These are phyloP conservation scores for Cylloceria caligata DNA, from an alignment of 2,888 invertebrate species.

Conservation along the genomic window DNA sequence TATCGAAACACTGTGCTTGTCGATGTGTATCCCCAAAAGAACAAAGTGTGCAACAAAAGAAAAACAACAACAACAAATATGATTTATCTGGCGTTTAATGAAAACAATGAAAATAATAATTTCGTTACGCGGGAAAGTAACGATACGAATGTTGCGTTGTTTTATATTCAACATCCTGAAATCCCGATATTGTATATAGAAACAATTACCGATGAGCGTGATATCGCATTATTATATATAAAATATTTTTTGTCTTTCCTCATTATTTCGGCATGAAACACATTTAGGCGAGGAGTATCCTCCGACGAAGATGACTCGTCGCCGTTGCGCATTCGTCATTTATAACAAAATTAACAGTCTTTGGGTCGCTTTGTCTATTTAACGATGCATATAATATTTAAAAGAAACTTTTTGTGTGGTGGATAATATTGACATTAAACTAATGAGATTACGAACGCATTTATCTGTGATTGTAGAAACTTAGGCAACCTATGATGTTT, in stretches of 20 bases:
- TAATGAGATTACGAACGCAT: slow-evolving; percentile 32
- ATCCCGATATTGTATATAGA: slow-evolving; percentile 48
- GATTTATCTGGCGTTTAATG: slow-evolving; percentile 34
- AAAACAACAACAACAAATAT: slow-evolving; percentile 28
- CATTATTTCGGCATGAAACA: not conserved
- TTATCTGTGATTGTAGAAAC: slow-evolving; percentile 29
- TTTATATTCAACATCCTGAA: slow-evolving; percentile 42
- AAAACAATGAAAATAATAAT: slow-evolving; percentile 11
- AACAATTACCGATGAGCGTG: slow-evolving; percentile 22
- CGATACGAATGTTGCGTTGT: slow-evolving; percentile 34
- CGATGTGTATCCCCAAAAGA: slow-evolving; percentile 64
- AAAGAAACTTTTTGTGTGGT: slow-evolving; percentile 42
- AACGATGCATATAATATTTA: slow-evolving; percentile 37
- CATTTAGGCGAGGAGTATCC: not conserved
- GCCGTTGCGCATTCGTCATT: slow-evolving; percentile 22
- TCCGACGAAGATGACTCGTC: slow-evolving; percentile 12
- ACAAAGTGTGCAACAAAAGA: slow-evolving; percentile 48
- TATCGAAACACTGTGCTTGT: slow-evolving; percentile 65
- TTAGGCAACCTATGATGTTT: slow-evolving; percentile 30
- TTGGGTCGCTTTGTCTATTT: slow-evolving; percentile 43
- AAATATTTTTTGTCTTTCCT: slow-evolving; percentile 4
- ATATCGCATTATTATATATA: slow-evolving; percentile 1
- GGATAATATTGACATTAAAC: slow-evolving; percentile 41
- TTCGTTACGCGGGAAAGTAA: slow-evolving; percentile 44
- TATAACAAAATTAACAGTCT: slow-evolving; percentile 30